These are phyloP conservation scores for Colinus virginianus DNA, from an alignment of 2,113 vertebrate genomes.

Conservation along the genomic window DNA sequence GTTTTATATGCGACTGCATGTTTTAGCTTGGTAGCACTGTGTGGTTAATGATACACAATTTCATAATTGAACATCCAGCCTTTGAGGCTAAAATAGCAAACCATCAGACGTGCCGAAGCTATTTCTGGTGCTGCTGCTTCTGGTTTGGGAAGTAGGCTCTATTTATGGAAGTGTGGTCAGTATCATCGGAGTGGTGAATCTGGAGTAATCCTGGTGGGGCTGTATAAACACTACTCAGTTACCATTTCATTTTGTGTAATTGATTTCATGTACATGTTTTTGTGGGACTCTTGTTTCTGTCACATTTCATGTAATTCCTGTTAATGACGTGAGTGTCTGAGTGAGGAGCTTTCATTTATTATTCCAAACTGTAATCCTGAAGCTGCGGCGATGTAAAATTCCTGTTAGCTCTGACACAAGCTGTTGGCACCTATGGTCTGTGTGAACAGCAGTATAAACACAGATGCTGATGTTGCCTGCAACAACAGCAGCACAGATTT, in stretches of 20 bases:
- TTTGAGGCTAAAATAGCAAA: conserved; percentile 33
- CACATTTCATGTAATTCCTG: neutral
- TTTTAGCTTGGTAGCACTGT: neutral
- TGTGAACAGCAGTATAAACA: conserved; percentile 18
- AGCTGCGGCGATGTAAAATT: conserved; percentile 13
- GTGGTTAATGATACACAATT: neutral
- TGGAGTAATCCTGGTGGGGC: neutral
- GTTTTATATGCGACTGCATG: neutral
- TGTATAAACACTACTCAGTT: conserved; percentile 2
- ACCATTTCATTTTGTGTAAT: neutral
- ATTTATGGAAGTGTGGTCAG: conserved; percentile 18
- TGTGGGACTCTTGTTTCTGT: neutral
- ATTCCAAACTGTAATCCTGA: neutral
- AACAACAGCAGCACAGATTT: neutral
- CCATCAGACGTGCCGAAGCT: neutral
- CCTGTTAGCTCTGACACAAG: neutral
- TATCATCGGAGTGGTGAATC: neutral
- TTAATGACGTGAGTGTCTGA: fast-evolving
- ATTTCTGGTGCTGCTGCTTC: conserved; percentile 41
- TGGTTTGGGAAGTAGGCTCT: conserved; percentile 58
- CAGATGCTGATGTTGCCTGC: conserved; percentile 4
- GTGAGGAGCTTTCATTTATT: conserved; percentile 17
- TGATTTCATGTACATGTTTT: neutral
- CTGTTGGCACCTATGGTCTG: conserved; percentile 10
- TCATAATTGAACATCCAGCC: neutral